Evolutionary conservation across 2,797 vertebrate genomes (phyloP).

Genomic region (Pristis pectinata): DNA sequence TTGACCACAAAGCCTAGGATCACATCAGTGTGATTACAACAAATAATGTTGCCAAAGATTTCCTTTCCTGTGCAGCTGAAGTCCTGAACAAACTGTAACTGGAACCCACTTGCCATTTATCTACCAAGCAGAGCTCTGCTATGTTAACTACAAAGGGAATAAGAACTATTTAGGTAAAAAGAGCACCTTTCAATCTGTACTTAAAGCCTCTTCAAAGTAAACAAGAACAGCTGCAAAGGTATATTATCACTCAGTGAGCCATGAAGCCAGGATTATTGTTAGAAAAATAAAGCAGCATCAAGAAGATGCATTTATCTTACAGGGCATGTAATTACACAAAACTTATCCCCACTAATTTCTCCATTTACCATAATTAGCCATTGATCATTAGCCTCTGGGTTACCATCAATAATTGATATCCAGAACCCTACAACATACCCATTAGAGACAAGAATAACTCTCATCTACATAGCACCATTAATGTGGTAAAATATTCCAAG

Average conservation of each 20-base stretch:
- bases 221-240: neutral
- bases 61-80: neutral
- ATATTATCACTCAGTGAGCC: neutral
- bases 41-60: neutral
- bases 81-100: neutral
- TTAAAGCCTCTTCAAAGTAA: neutral
- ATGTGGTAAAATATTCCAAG: too few species aligned
- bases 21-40: neutral
- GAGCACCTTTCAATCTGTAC: neutral
- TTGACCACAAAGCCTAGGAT: neutral
- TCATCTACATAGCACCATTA: too few species aligned
- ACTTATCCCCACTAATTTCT: neutral
- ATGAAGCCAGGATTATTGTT: neutral
- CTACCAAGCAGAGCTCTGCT: neutral
- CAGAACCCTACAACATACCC: neutral
- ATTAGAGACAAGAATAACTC: too few species aligned
- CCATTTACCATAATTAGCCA: neutral
- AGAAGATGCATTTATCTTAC: neutral
- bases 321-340: neutral
- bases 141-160: neutral
- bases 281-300: neutral
- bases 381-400: neutral
- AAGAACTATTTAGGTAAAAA: neutral
- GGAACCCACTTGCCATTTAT: neutral
- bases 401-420: neutral